A percentile compares a stretch with the other conserved stretches of the same genome.
phyloP scores from a whole-genome alignment of 2,888 invertebrate species.

The Drosophila emarginata region DNA sequence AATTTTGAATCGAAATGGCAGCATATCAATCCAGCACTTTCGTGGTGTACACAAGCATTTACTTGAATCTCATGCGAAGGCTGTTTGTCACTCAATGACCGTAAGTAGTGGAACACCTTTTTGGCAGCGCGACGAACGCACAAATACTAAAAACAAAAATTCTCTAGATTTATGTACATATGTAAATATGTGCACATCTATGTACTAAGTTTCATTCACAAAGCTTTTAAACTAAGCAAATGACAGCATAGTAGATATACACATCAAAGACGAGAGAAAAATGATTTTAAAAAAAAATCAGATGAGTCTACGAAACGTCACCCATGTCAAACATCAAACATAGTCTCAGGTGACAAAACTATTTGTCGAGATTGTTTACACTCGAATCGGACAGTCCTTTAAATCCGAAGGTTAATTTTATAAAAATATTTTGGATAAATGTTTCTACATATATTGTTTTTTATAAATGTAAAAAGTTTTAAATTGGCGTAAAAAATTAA shows the following conservation, averaged over 20 bases:
- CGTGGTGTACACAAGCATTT: slow-evolving; percentile 91
- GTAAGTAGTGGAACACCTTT: slow-evolving; percentile 84
- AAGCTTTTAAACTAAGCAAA: slow-evolving; percentile 2
- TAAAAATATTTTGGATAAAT: too few species aligned
- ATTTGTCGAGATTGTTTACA: not conserved
- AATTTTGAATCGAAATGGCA: slow-evolving; percentile 83
- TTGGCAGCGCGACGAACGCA: not conserved
- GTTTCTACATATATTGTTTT: too few species aligned
- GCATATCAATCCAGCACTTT: slow-evolving; percentile 86
- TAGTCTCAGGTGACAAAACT: slow-evolving; percentile 3
- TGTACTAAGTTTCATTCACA: not conserved
- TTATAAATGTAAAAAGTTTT: too few species aligned
- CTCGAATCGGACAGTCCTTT: not conserved
- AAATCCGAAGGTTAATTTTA: not conserved
- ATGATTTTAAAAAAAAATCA: not conserved
- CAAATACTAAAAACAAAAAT: not conserved
- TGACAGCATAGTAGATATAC: not conserved
- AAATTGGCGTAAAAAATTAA: too few species aligned
- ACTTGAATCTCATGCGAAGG: slow-evolving; percentile 88
- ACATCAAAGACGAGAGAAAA: not conserved
- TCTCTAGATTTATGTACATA: not conserved
- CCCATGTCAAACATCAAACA: not conserved
- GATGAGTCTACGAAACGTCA: not conserved
- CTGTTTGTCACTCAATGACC: slow-evolving; percentile 90
- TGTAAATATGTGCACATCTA: too few species aligned